Percentiles rank a stretch among this genome's conserved stretches.
Evolutionary conservation across 2,113 vertebrate species (phyloP).

Genomic region (Crypturellus undulatus): DNA sequence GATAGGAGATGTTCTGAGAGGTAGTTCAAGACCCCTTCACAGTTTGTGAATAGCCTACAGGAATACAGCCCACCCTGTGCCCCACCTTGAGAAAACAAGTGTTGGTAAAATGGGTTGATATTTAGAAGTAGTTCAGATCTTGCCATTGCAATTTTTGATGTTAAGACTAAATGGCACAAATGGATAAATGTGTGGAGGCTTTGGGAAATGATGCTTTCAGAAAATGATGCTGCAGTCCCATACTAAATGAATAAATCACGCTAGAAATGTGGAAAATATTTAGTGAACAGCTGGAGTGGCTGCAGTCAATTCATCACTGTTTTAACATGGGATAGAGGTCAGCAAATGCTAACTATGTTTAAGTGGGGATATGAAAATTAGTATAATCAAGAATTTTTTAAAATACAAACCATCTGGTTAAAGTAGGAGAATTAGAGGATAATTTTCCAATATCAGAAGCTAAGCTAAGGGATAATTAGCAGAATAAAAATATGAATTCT

Average conservation of each 20-base stretch:
- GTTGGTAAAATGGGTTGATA: slow-evolving; percentile 16
- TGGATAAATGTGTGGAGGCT: slow-evolving; percentile 18
- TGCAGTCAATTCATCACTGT: slow-evolving; percentile 45
- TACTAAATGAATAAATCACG: slow-evolving; percentile 48
- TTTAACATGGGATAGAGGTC: slow-evolving; percentile 53
- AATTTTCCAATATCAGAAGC: slow-evolving; percentile 67
- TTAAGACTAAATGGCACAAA: background rate
- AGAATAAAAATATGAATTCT: slow-evolving; percentile 58
- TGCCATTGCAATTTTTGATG: slow-evolving; percentile 15
- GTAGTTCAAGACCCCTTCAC: background rate
- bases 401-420: slow-evolving; percentile 66
- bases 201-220: slow-evolving; percentile 1
- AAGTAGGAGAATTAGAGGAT: slow-evolving; percentile 53
- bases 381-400: slow-evolving; percentile 64
- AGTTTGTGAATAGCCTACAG: background rate
- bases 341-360: slow-evolving; percentile 65
- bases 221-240: slow-evolving; percentile 16
- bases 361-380: slow-evolving; percentile 59
- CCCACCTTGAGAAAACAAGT: background rate
- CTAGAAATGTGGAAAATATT: slow-evolving; percentile 50
- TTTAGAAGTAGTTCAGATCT: slow-evolving; percentile 28
- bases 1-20: background rate
- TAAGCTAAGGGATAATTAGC: slow-evolving; percentile 62
- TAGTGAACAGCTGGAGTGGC: slow-evolving; percentile 67
- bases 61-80: background rate